phyloP scores from a whole-genome alignment of 2,797 vertebrate genomes.

The Luscinia megarhynchos region DNA sequence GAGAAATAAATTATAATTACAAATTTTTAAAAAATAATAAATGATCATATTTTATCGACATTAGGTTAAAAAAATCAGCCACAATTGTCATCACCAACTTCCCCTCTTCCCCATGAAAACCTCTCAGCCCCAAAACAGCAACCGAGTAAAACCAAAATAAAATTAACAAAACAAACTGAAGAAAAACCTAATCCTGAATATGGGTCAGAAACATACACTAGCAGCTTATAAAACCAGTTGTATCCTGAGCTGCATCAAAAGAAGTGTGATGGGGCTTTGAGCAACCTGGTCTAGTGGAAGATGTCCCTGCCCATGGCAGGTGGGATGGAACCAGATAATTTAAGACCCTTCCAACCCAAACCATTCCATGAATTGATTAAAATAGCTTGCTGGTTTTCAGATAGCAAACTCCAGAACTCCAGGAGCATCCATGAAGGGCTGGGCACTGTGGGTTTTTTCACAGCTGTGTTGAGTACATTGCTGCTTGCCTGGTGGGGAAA shows the following conservation, averaged over 20 bases:
- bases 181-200: not conserved
- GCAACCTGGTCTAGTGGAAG: too few species aligned
- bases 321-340: too few species aligned
- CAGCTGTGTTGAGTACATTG: not conserved
- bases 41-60: accelerated
- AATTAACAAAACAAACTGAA: not conserved
- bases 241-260: too few species aligned
- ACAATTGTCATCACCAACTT: not conserved
- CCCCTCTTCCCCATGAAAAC: not conserved
- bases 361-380: too few species aligned
- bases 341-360: too few species aligned
- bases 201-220: not conserved
- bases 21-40: not conserved
- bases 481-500: not conserved
- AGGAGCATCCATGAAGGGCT: too few species aligned
- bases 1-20: not conserved
- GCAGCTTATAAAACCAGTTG: too few species aligned
- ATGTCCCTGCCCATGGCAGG: too few species aligned
- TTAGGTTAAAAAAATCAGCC: not conserved
- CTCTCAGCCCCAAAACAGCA: not conserved
- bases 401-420: too few species aligned
- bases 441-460: too few species aligned
- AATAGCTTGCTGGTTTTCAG: too few species aligned
- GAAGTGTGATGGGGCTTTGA: too few species aligned
- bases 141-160: not conserved